These are phyloP conservation scores for Apeira syringaria DNA, from an alignment of 2,888 invertebrate genomes.

Conservation along the genomic window DNA sequence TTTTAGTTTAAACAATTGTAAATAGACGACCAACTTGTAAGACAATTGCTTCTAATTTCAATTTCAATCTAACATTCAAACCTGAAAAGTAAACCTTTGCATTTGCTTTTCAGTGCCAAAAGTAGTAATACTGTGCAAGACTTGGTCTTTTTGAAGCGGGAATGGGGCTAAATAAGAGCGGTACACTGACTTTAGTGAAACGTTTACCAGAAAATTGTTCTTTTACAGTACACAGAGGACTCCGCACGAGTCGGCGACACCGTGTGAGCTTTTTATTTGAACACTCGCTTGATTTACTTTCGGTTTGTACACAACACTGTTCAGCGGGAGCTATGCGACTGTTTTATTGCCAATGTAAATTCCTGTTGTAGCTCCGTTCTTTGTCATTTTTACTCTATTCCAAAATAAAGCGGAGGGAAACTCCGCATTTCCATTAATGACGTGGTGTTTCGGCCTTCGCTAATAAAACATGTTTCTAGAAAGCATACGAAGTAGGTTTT, in stretches of 20 bases:
- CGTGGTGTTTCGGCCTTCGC: conserved; percentile 18
- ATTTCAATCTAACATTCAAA: no score
- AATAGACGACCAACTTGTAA: no score
- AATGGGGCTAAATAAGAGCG: conserved; percentile 19
- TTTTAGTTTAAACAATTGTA: no score
- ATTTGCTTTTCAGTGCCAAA: no score
- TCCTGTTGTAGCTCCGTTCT: conserved; percentile 26
- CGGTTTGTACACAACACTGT: conserved; percentile 40
- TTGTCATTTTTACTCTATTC: conserved; percentile 26
- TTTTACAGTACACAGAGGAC: conserved; percentile 56
- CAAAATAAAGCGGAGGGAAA: conserved; percentile 18
- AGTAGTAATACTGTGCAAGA: no score
- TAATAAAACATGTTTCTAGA: conserved; percentile 23
- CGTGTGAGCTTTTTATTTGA: conserved; percentile 58
- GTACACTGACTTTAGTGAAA: conserved; percentile 48
- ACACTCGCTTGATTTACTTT: conserved; percentile 53
- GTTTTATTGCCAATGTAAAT: conserved; percentile 42
- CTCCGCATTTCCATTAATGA: conserved; percentile 22
- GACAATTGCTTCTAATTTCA: no score
- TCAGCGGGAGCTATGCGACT: conserved; percentile 39
- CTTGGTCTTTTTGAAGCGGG: conserved; percentile 1
- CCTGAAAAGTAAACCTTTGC: no score
- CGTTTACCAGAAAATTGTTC: conserved; percentile 59
- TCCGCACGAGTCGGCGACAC: conserved; percentile 53
- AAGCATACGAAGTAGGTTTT: conserved; percentile 16